These are phyloP conservation scores for Hyperoplus immaculatus DNA, from an alignment of 2,797 vertebrate species.

Conservation along the genomic window DNA sequence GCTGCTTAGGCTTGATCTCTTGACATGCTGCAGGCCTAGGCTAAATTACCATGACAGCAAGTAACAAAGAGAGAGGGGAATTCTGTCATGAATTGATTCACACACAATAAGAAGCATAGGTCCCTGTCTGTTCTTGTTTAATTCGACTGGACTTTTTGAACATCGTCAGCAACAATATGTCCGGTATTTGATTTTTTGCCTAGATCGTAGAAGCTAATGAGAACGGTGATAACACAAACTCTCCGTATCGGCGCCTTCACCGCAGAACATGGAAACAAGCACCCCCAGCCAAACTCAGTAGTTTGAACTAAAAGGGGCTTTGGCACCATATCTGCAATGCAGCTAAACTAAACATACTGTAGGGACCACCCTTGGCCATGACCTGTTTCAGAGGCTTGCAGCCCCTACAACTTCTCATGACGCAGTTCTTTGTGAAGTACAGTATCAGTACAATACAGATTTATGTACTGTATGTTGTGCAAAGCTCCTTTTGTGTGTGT, in stretches of 20 bases:
- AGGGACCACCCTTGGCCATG: conserved; percentile 24
- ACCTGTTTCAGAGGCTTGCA: conserved; percentile 35
- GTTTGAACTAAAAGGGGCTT: conserved; percentile 12
- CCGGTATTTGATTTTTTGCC: not conserved
- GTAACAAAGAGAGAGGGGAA: conserved; percentile 42
- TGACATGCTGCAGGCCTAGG: conserved; percentile 60
- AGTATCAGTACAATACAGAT: not conserved
- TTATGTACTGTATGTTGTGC: too few relatives aligned
- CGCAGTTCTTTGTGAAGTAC: conserved; percentile 14
- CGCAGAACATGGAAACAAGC: conserved; percentile 5
- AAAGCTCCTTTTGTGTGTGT: not conserved
- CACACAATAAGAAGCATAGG: conserved; percentile 20
- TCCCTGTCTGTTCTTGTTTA: conserved; percentile 30
- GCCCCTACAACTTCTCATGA: conserved; percentile 12
- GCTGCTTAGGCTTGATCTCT: conserved; percentile 52
- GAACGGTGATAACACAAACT: not conserved
- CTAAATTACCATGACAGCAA: conserved; percentile 47
- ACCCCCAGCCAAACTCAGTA: not conserved
- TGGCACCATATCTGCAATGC: conserved; percentile 43
- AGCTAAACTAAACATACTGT: conserved; percentile 52
- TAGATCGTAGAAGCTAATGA: conserved; percentile 1
- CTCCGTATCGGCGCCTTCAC: not conserved
- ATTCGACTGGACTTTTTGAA: not conserved
- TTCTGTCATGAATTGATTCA: conserved; percentile 42
- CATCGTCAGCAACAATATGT: not conserved